Conservation (phyloP, 2,888 invertebrate species). For the Chrysodeixis includens region DNA sequence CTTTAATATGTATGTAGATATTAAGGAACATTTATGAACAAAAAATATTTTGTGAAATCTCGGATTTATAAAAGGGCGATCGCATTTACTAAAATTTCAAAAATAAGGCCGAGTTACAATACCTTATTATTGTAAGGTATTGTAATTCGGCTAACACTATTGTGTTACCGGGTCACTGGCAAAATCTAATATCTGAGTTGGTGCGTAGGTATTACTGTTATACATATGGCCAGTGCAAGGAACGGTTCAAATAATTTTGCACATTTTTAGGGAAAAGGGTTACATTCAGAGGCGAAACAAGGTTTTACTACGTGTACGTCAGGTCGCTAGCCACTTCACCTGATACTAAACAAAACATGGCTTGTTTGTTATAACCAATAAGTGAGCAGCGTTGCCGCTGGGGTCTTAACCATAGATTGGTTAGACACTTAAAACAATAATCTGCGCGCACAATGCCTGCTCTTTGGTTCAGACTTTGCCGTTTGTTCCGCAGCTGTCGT, state of each 20-base stretch:
- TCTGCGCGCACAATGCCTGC: neutral
- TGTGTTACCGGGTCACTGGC: no score
- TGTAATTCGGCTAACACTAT: no score
- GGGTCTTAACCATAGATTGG: neutral
- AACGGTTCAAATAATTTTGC: neutral
- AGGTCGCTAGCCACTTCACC: no score
- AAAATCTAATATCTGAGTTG: no score
- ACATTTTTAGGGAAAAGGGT: slow-evolving; percentile 3
- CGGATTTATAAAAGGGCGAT: no score
- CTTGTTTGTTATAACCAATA: neutral
- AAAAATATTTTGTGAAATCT: no score
- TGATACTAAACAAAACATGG: neutral
- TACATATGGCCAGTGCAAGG: no score
- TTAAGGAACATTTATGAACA: slow-evolving; percentile 13
- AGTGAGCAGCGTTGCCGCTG: neutral
- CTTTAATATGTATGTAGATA: slow-evolving; percentile 17
- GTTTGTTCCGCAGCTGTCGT: neutral
- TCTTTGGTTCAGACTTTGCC: neutral
- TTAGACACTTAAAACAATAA: neutral
- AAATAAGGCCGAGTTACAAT: no score
- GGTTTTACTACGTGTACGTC: neutral
- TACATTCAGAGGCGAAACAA: neutral
- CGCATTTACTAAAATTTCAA: no score
- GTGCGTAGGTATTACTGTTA: no score
- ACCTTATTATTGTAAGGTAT: no score